These are phyloP conservation scores for Otus sunia DNA, from an alignment of 2,113 vertebrate species.

Conservation along the genomic window DNA sequence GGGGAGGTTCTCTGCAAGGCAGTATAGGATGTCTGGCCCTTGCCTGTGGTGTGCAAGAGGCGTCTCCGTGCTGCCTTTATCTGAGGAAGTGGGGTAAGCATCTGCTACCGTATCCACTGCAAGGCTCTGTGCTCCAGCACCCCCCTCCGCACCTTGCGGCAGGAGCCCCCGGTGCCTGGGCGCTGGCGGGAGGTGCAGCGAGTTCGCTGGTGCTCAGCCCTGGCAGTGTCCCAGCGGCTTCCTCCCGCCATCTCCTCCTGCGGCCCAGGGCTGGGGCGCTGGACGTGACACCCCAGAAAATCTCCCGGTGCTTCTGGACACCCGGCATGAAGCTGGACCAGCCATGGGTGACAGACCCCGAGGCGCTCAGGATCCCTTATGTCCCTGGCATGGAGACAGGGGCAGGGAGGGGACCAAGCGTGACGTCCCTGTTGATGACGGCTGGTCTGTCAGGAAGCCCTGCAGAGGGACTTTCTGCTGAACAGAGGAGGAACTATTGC, in stretches of 20 bases:
- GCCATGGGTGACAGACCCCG: neutral
- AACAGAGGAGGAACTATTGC: neutral
- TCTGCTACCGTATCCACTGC: neutral
- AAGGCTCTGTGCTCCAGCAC: neutral
- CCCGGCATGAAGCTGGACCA: fast-evolving
- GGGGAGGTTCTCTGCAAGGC: neutral
- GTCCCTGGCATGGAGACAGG: neutral
- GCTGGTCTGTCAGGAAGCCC: neutral
- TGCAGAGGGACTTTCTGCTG: neutral
- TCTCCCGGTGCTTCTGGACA: neutral
- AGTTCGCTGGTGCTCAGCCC: neutral
- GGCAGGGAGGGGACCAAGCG: neutral
- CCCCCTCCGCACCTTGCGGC: fast-evolving
- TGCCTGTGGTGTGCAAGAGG: neutral
- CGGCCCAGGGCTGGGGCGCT: neutral
- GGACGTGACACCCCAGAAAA: fast-evolving
- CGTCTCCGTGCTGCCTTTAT: neutral
- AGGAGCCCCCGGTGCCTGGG: too few species aligned
- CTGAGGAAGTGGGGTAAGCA: neutral
- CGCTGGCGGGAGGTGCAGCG: fast-evolving
- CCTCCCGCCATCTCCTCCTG: neutral
- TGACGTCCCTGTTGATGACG: neutral
- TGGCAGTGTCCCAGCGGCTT: neutral
- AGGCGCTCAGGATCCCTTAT: fast-evolving
- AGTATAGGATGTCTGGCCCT: neutral